A percentile compares a stretch with the other conserved stretches of the same genome.
These are phyloP conservation scores for Phenganax marumi DNA, from an alignment of 92 coral and sea anemone genomes.

Conservation along the genomic window DNA sequence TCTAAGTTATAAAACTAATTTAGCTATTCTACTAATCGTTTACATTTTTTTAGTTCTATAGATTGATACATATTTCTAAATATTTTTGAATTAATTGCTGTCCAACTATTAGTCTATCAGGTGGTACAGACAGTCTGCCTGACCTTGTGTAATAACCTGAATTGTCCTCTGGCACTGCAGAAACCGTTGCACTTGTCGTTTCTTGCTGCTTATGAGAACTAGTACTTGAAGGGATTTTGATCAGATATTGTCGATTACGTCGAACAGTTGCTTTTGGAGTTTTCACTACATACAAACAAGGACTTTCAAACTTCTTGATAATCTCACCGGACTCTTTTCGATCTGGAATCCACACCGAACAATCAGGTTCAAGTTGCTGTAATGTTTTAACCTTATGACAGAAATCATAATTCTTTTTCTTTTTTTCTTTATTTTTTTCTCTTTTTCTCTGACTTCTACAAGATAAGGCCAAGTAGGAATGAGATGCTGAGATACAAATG, in stretches of 20 bases:
- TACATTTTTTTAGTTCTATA: no score
- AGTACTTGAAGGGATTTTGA: slow-evolving; percentile 21
- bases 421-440: slow-evolving; percentile 23
- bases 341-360: slow-evolving; percentile 34
- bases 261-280: neutral
- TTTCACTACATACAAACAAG: slow-evolving; percentile 12
- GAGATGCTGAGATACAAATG: slow-evolving; percentile 6
- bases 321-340: slow-evolving; percentile 27
- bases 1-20: no score
- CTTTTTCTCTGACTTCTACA: neutral
- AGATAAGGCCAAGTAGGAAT: slow-evolving; percentile 47
- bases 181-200: no score
- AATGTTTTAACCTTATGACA: slow-evolving; percentile 40
- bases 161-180: no score
- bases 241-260: slow-evolving; percentile 26
- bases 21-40: no score
- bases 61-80: no score
- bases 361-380: slow-evolving; percentile 34
- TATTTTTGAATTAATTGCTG: no score
- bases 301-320: slow-evolving; percentile 26
- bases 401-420: slow-evolving; percentile 18
- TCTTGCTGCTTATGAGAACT: neutral
- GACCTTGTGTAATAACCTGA: no score
- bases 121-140: no score
- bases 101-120: no score